Evolutionary conservation across 2,888 invertebrate genomes (phyloP), one percentile per base, ranked within the genome.

Genomic region (Linnaemya vulpina): DNA sequence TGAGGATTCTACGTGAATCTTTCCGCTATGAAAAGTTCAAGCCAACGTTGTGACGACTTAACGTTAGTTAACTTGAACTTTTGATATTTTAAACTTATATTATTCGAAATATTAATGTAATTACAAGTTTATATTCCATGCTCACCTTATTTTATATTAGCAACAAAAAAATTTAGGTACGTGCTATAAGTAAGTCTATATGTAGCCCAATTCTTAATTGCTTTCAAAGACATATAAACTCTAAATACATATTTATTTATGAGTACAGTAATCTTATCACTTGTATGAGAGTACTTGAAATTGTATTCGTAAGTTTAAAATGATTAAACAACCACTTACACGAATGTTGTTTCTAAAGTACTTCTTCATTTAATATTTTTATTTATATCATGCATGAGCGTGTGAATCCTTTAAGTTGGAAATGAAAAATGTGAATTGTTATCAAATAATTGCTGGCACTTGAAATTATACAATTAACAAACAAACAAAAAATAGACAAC

Each of bases 381-480:
- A 51, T 8, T 17, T 58, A 5, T 46, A 30, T 10, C 30, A 55
- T 17, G 35, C 15, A 63, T 51, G 20, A 79, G 73, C 55, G 63
- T 49, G 73, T 65, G 55, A 63, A 46, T 60, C 25, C 55, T 60
- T 70, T 65, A 75, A 25, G 73, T 53, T 60, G 46, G 38, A 10
- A 55, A 75, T 67, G 76, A 76, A 77, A 76, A 79, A 87, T 86
- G 87, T 87, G 88, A 89, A 88, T 88, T 89, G 88, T 92, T 92
- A 92, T 92, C 92, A 92, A 91, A 92, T 92, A 92, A 92, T 92
- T 92, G 91, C 90, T 89, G 91, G 90, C 89, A 88, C 88, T 88
- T 87, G 88, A 88, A 89, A 89, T 89, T 89, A 89, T 89, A 90
- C 91, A 92, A 92, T 92, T 91, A 92, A 91, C 90, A 88, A 46